A percentile compares a stretch with the other conserved stretches of the same genome.
These are phyloP conservation scores for Chionomys nivalis DNA, from an alignment of 2,113 vertebrate genomes.

Conservation along the genomic window DNA sequence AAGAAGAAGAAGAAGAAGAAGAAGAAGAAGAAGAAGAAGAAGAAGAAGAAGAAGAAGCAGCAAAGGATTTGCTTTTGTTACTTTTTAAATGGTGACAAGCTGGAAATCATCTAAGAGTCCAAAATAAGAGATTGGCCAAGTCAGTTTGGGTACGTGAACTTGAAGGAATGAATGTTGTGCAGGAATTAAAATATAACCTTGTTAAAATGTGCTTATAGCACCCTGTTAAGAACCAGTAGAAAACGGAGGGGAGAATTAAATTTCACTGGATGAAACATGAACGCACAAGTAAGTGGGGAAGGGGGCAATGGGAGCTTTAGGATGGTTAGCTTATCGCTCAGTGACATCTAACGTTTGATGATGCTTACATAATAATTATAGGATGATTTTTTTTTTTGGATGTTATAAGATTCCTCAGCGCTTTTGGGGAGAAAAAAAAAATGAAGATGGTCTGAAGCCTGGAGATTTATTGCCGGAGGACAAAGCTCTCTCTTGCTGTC, in stretches of 20 bases:
- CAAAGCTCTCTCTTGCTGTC: background rate
- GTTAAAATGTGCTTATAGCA: background rate
- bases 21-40: too few relatives aligned
- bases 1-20: too few relatives aligned
- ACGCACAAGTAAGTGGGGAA: background rate
- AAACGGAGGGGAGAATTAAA: background rate
- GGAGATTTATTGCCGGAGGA: background rate
- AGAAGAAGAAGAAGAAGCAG: background rate
- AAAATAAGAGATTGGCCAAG: background rate
- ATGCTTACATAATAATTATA: conserved; percentile 1
- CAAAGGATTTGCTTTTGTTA: background rate
- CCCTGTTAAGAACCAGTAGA: background rate
- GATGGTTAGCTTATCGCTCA: background rate
- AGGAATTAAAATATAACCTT: conserved; percentile 39
- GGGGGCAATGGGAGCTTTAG: background rate
- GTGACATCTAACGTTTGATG: background rate
- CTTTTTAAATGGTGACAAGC: background rate
- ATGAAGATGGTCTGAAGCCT: background rate
- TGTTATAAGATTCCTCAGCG: background rate
- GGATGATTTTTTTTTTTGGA: background rate
- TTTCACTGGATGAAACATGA: background rate
- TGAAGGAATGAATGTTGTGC: background rate
- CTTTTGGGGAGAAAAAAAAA: background rate
- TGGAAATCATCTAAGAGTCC: conserved; percentile 19
- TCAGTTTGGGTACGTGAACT: background rate